These are phyloP conservation scores for Parauchenoglanis punctatus DNA, from an alignment of 2,797 vertebrate species.

Conservation along the genomic window DNA sequence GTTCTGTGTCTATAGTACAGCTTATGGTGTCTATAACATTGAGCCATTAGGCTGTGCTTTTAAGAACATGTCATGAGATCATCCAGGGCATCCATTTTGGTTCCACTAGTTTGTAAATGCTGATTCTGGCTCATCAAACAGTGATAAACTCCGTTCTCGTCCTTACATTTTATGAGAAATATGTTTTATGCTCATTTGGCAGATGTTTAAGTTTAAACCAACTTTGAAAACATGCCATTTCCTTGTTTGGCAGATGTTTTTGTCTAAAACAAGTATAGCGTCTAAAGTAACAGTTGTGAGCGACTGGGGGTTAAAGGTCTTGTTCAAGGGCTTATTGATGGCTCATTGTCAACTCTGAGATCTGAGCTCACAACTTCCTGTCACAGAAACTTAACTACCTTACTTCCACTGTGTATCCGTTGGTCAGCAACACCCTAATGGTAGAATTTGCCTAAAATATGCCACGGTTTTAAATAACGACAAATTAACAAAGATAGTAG, in stretches of 20 bases:
- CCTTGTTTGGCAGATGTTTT: neutral
- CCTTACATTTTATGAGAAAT: neutral
- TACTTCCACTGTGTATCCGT: neutral
- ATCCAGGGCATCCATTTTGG: conserved; percentile 16
- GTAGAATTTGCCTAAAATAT: neutral
- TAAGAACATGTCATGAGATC: conserved; percentile 34
- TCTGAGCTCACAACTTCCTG: neutral
- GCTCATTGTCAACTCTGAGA: neutral
- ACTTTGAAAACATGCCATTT: neutral
- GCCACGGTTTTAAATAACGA: neutral
- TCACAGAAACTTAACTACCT: neutral
- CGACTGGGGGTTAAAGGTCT: neutral
- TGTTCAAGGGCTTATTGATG: neutral
- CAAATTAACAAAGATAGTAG: no score
- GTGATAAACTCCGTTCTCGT: neutral
- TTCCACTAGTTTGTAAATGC: neutral
- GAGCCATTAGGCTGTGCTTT: conserved; percentile 38
- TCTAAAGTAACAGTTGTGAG: neutral
- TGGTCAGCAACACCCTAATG: neutral
- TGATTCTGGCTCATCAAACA: neutral
- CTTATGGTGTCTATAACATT: conserved; percentile 23
- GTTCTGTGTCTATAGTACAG: conserved; percentile 20
- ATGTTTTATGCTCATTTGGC: neutral
- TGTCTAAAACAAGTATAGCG: neutral
- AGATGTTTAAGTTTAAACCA: neutral